Base-by-base conservation (phyloP, 2,888 invertebrate genomes). In the Lepidonotus clava region DNA sequence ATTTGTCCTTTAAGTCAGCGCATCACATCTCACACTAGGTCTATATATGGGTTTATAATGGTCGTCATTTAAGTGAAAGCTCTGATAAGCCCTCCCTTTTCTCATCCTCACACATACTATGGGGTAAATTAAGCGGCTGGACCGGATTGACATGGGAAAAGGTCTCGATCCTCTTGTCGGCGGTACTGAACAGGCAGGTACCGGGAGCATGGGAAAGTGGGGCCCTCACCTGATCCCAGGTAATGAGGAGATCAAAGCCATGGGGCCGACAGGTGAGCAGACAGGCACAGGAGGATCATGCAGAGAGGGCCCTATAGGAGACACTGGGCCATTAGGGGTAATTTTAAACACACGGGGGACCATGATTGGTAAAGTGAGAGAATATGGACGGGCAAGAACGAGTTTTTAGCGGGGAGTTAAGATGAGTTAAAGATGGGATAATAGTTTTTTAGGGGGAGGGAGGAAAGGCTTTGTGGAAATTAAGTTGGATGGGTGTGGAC, bases 171-270 rank as follows among this genome's bases (percentile, higher is more conserved):
- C 24, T n/a, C 56, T 56, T 46, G 8, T 46, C 46, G 8, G 46
- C 18, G 8, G 24, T 24, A 28, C 61, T 61, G 28, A 32, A 61
- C 24, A 28, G 61, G 28, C 18, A 4, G 76, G 38, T 6, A 24
- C 21, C 40, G 76, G 38, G 76, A 24, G 76, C 76, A 21, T 76
- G 76, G 76, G 76, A 76, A 76, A 76, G 76, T 76, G n/a, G 40
- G 76, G 76, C n/a, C 40, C 40, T 38, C 11, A 28, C 76, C 76
- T 76, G 76, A 76, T 76, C 76, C 76, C 40, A n/a, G 34, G 76
- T 40, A 76, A 76, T 76, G 40, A 76, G 34, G 76, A 24, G 76
- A 76, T 76, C 76, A 76, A 76, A 76, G 76, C 76, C 8, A 14
- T 32, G n/a, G 21, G 61, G 28, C 61, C 61, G 61, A 61, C 61